A percentile compares a stretch with the other conserved stretches of the same genome.
Conservation (phyloP, 2,113 vertebrate species). For the Chinchilla lanigera region DNA sequence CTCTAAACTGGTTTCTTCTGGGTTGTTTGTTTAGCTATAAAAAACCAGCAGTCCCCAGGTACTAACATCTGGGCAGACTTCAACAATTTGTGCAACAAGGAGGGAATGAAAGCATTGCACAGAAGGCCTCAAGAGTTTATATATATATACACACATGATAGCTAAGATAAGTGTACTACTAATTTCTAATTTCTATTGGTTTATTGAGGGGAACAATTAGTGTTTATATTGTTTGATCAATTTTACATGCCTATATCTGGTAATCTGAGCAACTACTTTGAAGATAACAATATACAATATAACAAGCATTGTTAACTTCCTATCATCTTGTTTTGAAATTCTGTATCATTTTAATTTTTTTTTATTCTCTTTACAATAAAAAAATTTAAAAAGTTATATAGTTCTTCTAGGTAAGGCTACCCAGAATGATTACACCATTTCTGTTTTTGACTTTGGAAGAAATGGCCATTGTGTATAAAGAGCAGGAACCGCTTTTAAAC, state of each 20-base stretch:
- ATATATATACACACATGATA: too few relatives aligned
- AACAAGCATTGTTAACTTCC: too few relatives aligned
- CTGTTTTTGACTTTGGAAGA: neutral
- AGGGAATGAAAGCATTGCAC: neutral
- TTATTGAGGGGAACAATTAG: too few relatives aligned
- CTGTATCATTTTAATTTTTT: too few relatives aligned
- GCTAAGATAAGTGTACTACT: too few relatives aligned
- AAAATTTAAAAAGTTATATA: neutral
- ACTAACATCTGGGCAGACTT: slow-evolving; percentile 15
- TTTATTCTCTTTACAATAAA: too few relatives aligned
- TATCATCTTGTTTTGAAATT: too few relatives aligned
- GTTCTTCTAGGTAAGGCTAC: neutral
- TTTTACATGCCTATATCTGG: too few relatives aligned
- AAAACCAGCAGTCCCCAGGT: neutral
- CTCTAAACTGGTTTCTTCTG: neutral
- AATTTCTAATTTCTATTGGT: too few relatives aligned
- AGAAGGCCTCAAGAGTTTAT: neutral
- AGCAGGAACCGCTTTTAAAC: neutral
- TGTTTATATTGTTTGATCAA: too few relatives aligned
- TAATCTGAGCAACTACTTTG: too few relatives aligned
- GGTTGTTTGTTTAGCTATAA: neutral
- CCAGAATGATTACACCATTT: neutral
- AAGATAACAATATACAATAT: too few relatives aligned
- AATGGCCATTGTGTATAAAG: neutral
- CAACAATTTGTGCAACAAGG: neutral